phyloP scores from a whole-genome alignment of 1,140 invertebrate species.

The Amyelois transitella region DNA sequence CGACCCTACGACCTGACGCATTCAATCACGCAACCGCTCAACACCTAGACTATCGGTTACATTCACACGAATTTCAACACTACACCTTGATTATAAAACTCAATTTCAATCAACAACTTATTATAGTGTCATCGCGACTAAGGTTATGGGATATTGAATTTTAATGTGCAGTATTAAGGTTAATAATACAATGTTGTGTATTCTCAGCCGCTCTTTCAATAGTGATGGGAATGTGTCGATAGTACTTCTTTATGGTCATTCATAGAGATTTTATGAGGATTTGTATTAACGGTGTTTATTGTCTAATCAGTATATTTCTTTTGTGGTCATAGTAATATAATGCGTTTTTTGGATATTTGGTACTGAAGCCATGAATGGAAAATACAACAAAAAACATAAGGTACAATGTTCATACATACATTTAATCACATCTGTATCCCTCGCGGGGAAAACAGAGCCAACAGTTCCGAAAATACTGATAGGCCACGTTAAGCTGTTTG shows the following conservation, averaged over 20 bases:
- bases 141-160: neutral
- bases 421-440: too few relatives aligned
- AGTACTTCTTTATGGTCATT: neutral
- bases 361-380: too few relatives aligned
- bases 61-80: neutral
- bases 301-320: neutral
- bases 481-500: too few relatives aligned
- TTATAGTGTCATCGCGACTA: neutral
- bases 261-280: neutral
- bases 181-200: neutral
- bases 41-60: neutral
- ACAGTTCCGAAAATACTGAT: too few relatives aligned
- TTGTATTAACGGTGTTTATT: neutral
- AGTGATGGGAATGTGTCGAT: neutral
- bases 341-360: too few relatives aligned
- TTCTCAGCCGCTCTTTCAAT: neutral
- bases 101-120: neutral
- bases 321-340: neutral
- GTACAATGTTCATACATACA: too few relatives aligned
- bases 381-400: too few relatives aligned
- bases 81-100: neutral
- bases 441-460: too few relatives aligned
- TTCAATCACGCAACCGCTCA: neutral
- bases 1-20: neutral
- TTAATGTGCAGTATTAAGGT: neutral